Evolutionary conservation across 2,888 invertebrate species (phyloP), one percentile per base, ranked within the genome.

Genomic region (Cheilosia vulpina): DNA sequence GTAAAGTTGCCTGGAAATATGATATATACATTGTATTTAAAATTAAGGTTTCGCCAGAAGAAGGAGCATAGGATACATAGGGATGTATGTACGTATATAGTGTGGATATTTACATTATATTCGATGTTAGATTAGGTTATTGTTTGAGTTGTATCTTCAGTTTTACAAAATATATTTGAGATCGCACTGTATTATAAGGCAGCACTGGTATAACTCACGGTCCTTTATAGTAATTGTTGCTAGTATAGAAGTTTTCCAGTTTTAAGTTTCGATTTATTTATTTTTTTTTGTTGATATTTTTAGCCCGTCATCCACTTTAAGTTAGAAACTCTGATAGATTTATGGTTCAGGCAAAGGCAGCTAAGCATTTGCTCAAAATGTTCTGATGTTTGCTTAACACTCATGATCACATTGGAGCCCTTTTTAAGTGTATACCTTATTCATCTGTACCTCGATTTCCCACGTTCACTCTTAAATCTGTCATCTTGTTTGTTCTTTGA

Each of bases 101-200:
- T 38, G 41, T 62, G 45, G 27, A 43, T 55, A 62, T 62, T 52
- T 68, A 43, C 11, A 21, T 34, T 53, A 38, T 38, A 38, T 38
- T 38, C 38, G 38, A 11, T 38, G 4, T 38, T 13, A 38, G 4
- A 13, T 38, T 38, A 38, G 13, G 38, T 13, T 38, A 38, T 13
- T 11, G 4, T 38, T 38, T 38, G 38, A 38, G 38, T 13, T 38
- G 38, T 38, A 1, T 38, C 11, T 57, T 7, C 13, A 57, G 17
- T 34, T 57, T 34, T 41, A 34, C 17, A 15, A 9, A 43, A 31
- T 45, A 52, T 24, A 24, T 43, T 57, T 31, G 15, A 38, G 11
- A 31, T 47, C 57, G 57, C 75, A 83, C 73, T 73, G 73, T 79
- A 83, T 47, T 62, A 78, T 72, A 78, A 53, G 43, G 68, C 27